phyloP scores from a whole-genome alignment of 2,113 vertebrate genomes.

The Trachemys scripta region DNA sequence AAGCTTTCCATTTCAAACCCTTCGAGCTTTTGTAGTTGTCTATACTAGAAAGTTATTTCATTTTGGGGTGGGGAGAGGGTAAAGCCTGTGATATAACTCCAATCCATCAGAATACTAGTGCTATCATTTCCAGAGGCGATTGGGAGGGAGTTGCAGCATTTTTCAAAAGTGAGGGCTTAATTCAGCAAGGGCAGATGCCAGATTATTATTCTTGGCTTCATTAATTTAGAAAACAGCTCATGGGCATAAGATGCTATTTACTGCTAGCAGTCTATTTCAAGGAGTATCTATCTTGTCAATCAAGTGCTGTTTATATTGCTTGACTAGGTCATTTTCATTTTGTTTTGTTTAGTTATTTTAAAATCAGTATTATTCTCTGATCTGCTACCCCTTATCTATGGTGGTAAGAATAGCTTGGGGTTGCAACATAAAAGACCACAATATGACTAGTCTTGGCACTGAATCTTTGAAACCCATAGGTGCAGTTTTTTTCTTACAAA shows the following conservation, averaged over 20 bases:
- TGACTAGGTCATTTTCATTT: conserved; percentile 61
- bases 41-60: not conserved
- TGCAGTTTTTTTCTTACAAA: conserved; percentile 69
- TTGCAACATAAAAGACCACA: conserved; percentile 63
- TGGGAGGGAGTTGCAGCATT: conserved; percentile 17
- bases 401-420: conserved; percentile 58
- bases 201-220: conserved; percentile 65
- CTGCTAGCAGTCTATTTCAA: conserved; percentile 53
- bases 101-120: not conserved
- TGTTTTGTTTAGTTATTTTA: conserved; percentile 60
- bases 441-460: conserved; percentile 69
- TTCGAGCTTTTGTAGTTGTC: conserved; percentile 34
- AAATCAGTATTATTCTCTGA: conserved; percentile 53
- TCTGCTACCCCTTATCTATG: conserved; percentile 53
- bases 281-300: conserved; percentile 72
- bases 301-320: conserved; percentile 40
- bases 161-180: conserved; percentile 7
- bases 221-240: conserved; percentile 57
- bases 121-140: conserved; percentile 20
- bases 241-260: conserved; percentile 53
- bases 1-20: conserved; percentile 25
- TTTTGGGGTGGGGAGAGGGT: not conserved
- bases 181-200: conserved; percentile 61
- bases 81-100: not conserved
- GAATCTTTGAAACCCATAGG: conserved; percentile 54